These are phyloP conservation scores for Drosophila navojoa DNA, from an alignment of 1,140 invertebrate species.

Conservation along the genomic window DNA sequence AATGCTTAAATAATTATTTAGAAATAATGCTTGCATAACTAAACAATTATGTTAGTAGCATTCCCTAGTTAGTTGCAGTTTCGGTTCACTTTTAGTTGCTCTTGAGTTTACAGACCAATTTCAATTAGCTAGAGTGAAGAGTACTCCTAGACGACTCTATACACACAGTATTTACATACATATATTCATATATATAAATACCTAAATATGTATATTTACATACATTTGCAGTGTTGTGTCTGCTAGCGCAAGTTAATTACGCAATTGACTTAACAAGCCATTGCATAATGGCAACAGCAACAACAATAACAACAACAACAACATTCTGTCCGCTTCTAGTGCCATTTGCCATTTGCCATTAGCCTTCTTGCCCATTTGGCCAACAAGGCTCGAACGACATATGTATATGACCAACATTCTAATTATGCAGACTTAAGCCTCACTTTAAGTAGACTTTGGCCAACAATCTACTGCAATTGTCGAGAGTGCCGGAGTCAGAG, in stretches of 20 bases:
- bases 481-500: no score
- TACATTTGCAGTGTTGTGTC: conserved; percentile 2
- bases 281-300: conserved; percentile 35
- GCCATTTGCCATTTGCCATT: conserved; percentile 16
- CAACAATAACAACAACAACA: conserved; percentile 10
- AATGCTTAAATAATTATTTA: no score
- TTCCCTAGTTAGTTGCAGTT: background rate
- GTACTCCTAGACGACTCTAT: background rate
- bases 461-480: background rate
- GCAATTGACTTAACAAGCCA: conserved; percentile 73
- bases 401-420: conserved; percentile 24
- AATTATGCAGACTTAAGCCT: conserved; percentile 38
- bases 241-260: conserved; percentile 70
- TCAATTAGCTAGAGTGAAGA: conserved; percentile 43
- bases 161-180: background rate
- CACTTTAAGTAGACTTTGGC: background rate
- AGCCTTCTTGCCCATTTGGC: conserved; percentile 19
- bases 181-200: background rate
- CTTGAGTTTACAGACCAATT: conserved; percentile 31
- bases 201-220: background rate
- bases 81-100: conserved; percentile 12
- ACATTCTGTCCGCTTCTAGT: background rate
- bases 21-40: no score
- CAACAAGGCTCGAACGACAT: conserved; percentile 1
- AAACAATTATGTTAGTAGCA: no score